Base-by-base conservation (phyloP, 1,140 invertebrate genomes). In the Lineus longissimus region DNA sequence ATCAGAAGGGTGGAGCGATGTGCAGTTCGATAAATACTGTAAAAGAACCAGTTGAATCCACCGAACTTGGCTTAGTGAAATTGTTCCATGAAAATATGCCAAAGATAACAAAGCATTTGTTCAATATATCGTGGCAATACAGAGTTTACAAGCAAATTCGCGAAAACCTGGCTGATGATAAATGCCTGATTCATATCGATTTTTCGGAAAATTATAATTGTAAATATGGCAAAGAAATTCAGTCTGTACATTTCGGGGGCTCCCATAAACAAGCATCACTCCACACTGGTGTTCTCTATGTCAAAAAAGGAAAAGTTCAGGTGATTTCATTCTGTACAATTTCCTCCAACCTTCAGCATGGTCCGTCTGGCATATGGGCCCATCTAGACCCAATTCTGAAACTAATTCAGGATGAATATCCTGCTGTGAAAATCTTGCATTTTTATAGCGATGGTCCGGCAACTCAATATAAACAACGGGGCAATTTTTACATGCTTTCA, bases 161-260 rank as follows among this genome's bases (percentile, higher is more conserved):
- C 40, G 31, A 47, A 19, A 61, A 40, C 4, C n/a, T 61, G 23
- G 0, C 43, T 6, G 22, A 30, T 0, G 27, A 66, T 19, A 29
- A 64, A 58, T 25, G 19, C 23, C 29, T 64, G 7, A 13, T 67
- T 2, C 65, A 67, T 33, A 51, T 68, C 9, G 66, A 68, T 43
- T 68, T 68, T 45, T 65, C 62, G 19, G 68, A 68, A 59, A 68
- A 70, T 57, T 70, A 68, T 31, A 36, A 55, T 17, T 61, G 45
- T 27, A 65, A 68, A 47, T 61, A 68, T 62, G 30, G 17, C 1
- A 36, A 40, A 11, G 66, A 66, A 65, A 67, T 70, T 11, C 68
- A 70, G 43, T 47, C 23, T 23, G 54, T 63, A 0, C 68, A 70
- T 54, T 70, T 68, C 63, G 63, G 63, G 6, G 65, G 31, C 1